Conservation (phyloP, 2,888 invertebrate species). For the Sesia bembeciformis region DNA sequence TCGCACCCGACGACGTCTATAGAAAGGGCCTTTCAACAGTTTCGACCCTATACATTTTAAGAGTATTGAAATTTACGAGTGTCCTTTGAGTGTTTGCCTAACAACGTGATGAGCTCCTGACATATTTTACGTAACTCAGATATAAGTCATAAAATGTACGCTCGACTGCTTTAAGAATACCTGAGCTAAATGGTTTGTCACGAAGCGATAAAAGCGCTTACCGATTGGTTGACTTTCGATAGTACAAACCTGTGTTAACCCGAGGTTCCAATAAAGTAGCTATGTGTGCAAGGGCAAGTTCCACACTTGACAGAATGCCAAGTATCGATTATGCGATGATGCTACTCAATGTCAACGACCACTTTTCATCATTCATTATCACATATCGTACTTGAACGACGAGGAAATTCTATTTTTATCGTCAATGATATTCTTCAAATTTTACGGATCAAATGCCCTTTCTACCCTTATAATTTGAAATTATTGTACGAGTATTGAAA, state of each 20-base stretch:
- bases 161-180: not conserved
- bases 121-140: constrained; percentile 17
- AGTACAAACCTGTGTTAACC: not conserved
- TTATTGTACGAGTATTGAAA: too few species aligned
- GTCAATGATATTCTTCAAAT: not conserved
- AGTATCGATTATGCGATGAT: constrained; percentile 46
- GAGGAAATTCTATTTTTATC: not conserved
- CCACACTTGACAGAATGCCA: constrained; percentile 55
- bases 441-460: too few species aligned
- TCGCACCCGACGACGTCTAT: constrained; percentile 37
- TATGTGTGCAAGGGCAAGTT: constrained; percentile 35
- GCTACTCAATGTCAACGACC: constrained; percentile 55
- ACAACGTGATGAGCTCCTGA: constrained; percentile 24
- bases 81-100: constrained; percentile 34
- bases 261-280: not conserved
- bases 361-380: constrained; percentile 13
- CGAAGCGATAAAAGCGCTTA: too few species aligned
- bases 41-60: constrained; percentile 45
- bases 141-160: constrained; percentile 13
- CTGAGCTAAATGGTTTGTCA: too few species aligned
- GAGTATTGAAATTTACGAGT: constrained; percentile 54
- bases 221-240: too few species aligned
- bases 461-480: too few species aligned
- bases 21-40: constrained; percentile 45
- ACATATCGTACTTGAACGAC: not conserved